Evolutionary conservation across 2,888 invertebrate species (phyloP).

Genomic region (Hypomecis atomaria): DNA sequence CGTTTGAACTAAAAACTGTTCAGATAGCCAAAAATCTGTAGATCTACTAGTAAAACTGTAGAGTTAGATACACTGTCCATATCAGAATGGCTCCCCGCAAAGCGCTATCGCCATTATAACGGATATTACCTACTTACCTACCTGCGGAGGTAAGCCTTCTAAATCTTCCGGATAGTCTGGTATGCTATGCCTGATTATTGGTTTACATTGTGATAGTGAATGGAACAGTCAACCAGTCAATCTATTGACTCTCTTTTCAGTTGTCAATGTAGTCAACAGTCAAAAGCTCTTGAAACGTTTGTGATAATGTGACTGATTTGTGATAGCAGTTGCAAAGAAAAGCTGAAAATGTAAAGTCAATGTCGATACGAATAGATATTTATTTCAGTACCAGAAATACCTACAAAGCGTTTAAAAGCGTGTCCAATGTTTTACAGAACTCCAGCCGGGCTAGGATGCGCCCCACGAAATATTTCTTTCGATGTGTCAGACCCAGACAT

Average conservation of each 20-base stretch:
- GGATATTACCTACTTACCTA: slow-evolving; percentile 1
- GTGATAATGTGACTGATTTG: background rate
- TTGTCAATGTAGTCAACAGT: background rate
- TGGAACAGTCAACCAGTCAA: background rate
- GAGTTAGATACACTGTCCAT: background rate
- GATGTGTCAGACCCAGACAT: no score
- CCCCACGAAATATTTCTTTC: no score
- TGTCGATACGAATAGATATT: no score
- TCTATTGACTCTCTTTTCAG: background rate
- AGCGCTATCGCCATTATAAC: slow-evolving; percentile 31
- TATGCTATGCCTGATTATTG: background rate
- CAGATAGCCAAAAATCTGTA: no score
- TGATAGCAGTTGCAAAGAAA: no score
- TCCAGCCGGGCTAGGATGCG: no score
- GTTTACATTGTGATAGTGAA: slow-evolving; percentile 5
- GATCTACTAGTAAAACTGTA: no score
- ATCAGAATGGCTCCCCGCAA: slow-evolving; percentile 26
- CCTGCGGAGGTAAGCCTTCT: slow-evolving; percentile 20
- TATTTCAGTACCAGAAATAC: no score
- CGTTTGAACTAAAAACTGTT: no score
- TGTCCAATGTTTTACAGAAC: no score
- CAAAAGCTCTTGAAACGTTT: background rate
- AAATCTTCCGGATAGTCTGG: slow-evolving; percentile 22
- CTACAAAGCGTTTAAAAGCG: no score
- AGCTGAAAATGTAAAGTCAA: no score